Conservation (phyloP, 2,113 vertebrate genomes). For the Peucedramus taeniatus region DNA sequence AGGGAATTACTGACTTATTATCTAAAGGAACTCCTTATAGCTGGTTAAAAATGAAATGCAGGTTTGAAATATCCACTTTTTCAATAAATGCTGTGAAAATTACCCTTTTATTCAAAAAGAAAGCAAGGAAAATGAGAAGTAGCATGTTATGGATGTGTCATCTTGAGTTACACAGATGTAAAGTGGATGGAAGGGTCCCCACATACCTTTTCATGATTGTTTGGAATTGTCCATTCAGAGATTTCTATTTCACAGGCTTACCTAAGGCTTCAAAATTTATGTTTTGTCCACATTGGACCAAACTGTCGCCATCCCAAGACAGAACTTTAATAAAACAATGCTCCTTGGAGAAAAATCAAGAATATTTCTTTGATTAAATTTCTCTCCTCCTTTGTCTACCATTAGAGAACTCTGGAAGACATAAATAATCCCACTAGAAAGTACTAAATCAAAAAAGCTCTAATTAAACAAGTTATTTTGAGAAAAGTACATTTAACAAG, state of each 20-base stretch:
- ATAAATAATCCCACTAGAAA: neutral
- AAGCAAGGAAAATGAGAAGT: neutral
- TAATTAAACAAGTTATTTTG: neutral
- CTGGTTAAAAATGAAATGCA: neutral
- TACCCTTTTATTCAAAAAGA: neutral
- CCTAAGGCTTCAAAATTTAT: neutral
- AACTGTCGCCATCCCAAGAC: neutral
- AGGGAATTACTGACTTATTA: constrained; percentile 37
- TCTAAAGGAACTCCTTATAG: neutral
- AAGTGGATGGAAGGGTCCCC: neutral
- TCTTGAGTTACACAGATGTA: neutral
- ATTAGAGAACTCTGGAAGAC: neutral
- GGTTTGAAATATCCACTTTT: neutral
- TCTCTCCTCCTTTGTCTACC: neutral
- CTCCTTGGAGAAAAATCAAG: neutral
- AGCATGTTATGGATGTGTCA: neutral
- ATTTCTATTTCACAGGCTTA: neutral
- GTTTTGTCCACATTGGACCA: neutral
- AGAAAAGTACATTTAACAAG: neutral
- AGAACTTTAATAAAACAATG: neutral
- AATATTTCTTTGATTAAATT: neutral
- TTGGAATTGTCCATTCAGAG: neutral
- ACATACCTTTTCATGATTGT: neutral
- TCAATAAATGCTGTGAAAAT: constrained; percentile 24
- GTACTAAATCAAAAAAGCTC: neutral